Evolutionary conservation across 2,113 vertebrate species (phyloP).

Genomic region (Collichthys lucidus): DNA sequence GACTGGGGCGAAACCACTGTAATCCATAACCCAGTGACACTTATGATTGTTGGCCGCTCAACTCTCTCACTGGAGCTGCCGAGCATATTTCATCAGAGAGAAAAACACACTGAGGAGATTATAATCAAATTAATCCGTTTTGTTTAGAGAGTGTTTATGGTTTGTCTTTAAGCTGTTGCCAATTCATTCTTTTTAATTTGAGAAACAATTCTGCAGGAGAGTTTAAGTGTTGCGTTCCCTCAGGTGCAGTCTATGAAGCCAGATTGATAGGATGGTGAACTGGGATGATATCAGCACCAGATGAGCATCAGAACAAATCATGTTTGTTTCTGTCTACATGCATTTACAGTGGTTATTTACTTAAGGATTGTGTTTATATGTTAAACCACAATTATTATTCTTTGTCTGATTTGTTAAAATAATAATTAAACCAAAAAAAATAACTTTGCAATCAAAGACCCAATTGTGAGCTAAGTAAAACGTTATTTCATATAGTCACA

Average conservation of each 20-base stretch:
- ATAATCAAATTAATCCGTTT: conserved; percentile 34
- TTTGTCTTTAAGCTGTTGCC: conserved; percentile 12
- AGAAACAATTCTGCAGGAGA: background rate
- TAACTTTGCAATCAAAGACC: too few relatives aligned
- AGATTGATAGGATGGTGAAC: conserved; percentile 8
- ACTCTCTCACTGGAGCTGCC: conserved; percentile 34
- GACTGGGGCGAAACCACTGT: conserved; percentile 60
- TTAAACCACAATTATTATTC: background rate
- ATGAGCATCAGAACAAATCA: background rate
- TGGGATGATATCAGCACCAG: conserved; percentile 1
- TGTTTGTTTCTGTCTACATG: background rate
- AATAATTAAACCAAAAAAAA: background rate
- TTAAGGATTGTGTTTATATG: background rate
- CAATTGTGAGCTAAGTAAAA: too few relatives aligned
- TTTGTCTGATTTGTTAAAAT: background rate
- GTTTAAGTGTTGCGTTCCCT: conserved; percentile 16
- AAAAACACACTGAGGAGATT: conserved; percentile 4
- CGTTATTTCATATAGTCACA: background rate
- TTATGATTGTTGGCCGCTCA: conserved; percentile 56
- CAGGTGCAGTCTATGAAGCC: background rate
- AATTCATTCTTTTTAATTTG: conserved; percentile 26
- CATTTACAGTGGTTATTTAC: background rate
- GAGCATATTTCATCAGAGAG: conserved; percentile 42
- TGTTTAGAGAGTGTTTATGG: conserved; percentile 14
- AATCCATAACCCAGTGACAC: conserved; percentile 74